Percentiles rank a stretch among this genome's conserved stretches.
phyloP scores from a whole-genome alignment of 2,797 vertebrate species.

The Synanceia verrucosa region DNA sequence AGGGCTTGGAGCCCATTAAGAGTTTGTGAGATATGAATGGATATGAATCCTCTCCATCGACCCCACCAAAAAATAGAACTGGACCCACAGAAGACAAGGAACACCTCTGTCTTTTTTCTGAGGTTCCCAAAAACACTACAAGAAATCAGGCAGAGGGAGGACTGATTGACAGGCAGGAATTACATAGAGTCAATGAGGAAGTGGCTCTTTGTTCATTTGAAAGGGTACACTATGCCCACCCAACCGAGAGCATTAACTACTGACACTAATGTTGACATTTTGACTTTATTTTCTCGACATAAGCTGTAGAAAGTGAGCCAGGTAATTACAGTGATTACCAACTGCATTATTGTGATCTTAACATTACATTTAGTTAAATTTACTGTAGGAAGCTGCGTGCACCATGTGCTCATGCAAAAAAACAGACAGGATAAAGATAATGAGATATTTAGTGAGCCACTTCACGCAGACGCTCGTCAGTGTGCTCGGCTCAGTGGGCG shows the following conservation, averaged over 20 bases:
- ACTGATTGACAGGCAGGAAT: conserved; percentile 80
- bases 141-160: conserved; percentile 70
- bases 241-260: conserved; percentile 61
- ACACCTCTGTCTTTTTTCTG: conserved; percentile 77
- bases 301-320: neutral
- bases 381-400: neutral
- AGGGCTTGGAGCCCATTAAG: conserved; percentile 86
- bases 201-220: conserved; percentile 78
- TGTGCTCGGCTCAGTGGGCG: conserved; percentile 81
- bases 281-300: conserved; percentile 61
- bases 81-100: conserved; percentile 70
- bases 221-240: conserved; percentile 66
- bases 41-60: conserved; percentile 86
- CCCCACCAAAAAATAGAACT: conserved; percentile 73
- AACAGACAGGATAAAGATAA: conserved; percentile 75
- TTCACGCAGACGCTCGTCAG: conserved; percentile 86
- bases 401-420: conserved; percentile 24
- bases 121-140: conserved; percentile 79
- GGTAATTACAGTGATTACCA: conserved; percentile 4
- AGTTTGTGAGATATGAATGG: conserved; percentile 89
- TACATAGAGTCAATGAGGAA: conserved; percentile 82
- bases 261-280: conserved; percentile 67
- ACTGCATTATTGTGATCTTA: conserved; percentile 3
- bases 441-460: conserved; percentile 84
- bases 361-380: conserved; percentile 23